Percentiles rank a stretch among this genome's conserved stretches.
Evolutionary conservation across 2,888 invertebrate genomes (phyloP).

Genomic region (Hemithea aestivaria): DNA sequence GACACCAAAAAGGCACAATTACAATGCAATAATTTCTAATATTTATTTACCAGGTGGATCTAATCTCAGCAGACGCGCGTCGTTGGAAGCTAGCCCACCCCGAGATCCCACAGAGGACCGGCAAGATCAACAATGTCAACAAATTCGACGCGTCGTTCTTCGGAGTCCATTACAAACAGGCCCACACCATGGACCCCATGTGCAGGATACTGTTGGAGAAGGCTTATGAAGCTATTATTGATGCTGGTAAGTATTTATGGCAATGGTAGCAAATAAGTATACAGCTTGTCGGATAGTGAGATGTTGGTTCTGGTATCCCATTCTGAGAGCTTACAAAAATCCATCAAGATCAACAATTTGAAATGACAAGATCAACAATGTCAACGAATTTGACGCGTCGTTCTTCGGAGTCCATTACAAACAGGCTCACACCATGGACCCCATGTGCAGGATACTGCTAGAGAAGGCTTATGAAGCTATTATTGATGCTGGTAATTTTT

Average conservation of each 20-base stretch:
- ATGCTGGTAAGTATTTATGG: slow-evolving; percentile 76
- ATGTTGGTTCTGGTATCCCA: no score
- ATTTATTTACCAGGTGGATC: slow-evolving; percentile 80
- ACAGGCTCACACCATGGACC: slow-evolving; percentile 88
- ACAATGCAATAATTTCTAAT: no score
- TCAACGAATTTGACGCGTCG: slow-evolving; percentile 86
- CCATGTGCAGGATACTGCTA: slow-evolving; percentile 87
- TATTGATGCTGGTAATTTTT: slow-evolving; percentile 82
- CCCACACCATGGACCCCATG: slow-evolving; percentile 88
- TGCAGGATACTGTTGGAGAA: slow-evolving; percentile 87
- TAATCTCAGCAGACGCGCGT: slow-evolving; percentile 88
- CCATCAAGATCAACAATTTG: no score
- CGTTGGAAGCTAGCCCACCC: slow-evolving; percentile 87
- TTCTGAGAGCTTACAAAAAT: no score
- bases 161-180: slow-evolving; percentile 86
- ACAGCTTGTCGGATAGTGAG: no score
- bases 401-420: slow-evolving; percentile 88
- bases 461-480: slow-evolving; percentile 89
- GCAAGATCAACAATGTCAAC: slow-evolving; percentile 83
- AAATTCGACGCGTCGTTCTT: slow-evolving; percentile 89
- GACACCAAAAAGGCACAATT: no score
- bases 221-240: slow-evolving; percentile 87
- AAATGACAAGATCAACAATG: slow-evolving; percentile 85
- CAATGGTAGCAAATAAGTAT: no score
- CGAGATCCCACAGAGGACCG: slow-evolving; percentile 86